Evolutionary conservation across 2,888 invertebrate species (phyloP).

Genomic region (Uloborus plumipes): DNA sequence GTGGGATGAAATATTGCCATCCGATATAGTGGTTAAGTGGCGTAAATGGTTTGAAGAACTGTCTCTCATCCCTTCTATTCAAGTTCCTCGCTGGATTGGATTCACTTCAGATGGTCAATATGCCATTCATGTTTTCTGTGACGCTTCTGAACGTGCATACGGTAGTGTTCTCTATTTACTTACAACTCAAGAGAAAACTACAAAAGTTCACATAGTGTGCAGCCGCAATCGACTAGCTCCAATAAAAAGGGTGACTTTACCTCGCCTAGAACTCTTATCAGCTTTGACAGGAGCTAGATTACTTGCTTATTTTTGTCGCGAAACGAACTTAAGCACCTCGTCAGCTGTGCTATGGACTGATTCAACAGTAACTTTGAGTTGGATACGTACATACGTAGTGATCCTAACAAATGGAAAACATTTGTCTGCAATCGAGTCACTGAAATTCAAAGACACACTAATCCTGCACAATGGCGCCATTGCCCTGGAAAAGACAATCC

Average conservation of each 20-base stretch:
- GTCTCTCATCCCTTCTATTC: background rate
- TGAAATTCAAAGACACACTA: slow-evolving; percentile 63
- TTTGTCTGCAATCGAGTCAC: slow-evolving; percentile 67
- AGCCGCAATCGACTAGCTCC: slow-evolving; percentile 37
- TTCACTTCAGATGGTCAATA: background rate
- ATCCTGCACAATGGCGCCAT: slow-evolving; percentile 65
- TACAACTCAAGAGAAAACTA: slow-evolving; percentile 1
- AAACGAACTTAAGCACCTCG: slow-evolving; percentile 2
- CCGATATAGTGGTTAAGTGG: slow-evolving; percentile 15
- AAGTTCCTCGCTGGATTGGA: slow-evolving; percentile 36
- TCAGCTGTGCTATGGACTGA: slow-evolving; percentile 62
- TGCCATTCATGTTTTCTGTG: slow-evolving; percentile 66
- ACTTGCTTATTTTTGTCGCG: slow-evolving; percentile 1
- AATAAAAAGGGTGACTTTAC: slow-evolving; percentile 65
- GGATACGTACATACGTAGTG: slow-evolving; percentile 65
- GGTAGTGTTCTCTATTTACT: slow-evolving; percentile 65
- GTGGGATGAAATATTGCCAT: slow-evolving; percentile 67
- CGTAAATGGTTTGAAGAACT: slow-evolving; percentile 5
- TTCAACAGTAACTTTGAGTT: slow-evolving; percentile 64
- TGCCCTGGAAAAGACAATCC: slow-evolving; percentile 67
- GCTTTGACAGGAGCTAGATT: slow-evolving; percentile 35
- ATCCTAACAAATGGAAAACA: slow-evolving; percentile 53
- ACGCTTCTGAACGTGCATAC: slow-evolving; percentile 66
- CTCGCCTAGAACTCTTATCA: slow-evolving; percentile 66
- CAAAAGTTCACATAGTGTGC: slow-evolving; percentile 24